Conservation (phyloP, 2,888 invertebrate genomes). For the Cantharis flavilabris region DNA sequence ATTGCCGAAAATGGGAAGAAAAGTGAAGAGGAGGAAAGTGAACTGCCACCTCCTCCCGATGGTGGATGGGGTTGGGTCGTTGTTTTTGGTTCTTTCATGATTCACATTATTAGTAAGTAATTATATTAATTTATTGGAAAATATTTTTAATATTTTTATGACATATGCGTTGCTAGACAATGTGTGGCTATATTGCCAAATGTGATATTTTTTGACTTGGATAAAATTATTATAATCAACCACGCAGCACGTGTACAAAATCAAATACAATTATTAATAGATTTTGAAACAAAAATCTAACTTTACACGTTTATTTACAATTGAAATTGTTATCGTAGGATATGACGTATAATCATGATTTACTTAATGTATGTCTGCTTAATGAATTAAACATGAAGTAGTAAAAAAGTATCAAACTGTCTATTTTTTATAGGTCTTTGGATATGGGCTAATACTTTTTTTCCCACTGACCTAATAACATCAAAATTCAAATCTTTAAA, state of each 20-base stretch:
- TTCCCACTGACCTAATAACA: no score
- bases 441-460: no score
- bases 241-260: neutral
- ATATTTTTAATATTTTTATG: neutral
- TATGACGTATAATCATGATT: neutral
- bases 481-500: no score
- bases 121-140: slow-evolving; percentile 43
- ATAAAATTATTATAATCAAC: neutral
- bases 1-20: slow-evolving; percentile 17
- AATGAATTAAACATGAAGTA: neutral
- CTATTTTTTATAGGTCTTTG: no score
- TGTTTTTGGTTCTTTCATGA: slow-evolving; percentile 93
- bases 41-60: slow-evolving; percentile 71
- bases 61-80: slow-evolving; percentile 97
- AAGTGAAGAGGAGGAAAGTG: slow-evolving; percentile 46
- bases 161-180: neutral
- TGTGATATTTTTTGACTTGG: neutral
- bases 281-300: neutral
- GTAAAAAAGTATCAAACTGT: no score
- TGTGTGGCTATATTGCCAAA: neutral
- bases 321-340: neutral
- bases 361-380: neutral
- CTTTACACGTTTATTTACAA: neutral
- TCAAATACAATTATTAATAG: neutral
- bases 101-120: slow-evolving; percentile 89